These are phyloP conservation scores for Dermatophagoides farinae DNA, from an alignment of 1,140 invertebrate genomes.

Conservation along the genomic window DNA sequence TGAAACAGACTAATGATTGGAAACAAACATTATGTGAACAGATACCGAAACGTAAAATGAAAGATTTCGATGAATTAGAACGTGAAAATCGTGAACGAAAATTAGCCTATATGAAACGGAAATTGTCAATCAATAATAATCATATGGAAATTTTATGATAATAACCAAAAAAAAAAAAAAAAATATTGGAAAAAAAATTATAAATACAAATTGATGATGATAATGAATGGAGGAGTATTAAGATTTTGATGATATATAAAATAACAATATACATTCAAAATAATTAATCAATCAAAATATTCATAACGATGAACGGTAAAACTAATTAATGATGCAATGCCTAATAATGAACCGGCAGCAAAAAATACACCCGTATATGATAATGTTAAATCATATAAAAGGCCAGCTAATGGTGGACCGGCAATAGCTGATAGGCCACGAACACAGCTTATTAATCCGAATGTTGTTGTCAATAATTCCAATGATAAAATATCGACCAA, in stretches of 20 bases:
- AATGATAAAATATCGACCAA: conserved; percentile 86
- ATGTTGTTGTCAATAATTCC: conserved; percentile 54
- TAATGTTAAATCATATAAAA: conserved; percentile 57
- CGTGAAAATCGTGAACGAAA: not conserved
- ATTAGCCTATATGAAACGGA: not conserved
- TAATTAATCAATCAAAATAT: not conserved
- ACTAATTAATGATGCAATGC: conserved; percentile 40
- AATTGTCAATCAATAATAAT: conserved; percentile 1
- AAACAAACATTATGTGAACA: conserved; percentile 35
- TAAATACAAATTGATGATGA: not conserved
- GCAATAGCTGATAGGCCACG: conserved; percentile 74
- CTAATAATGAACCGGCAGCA: conserved; percentile 69
- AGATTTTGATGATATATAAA: not conserved
- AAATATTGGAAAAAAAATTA: not conserved
- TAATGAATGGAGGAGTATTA: not conserved
- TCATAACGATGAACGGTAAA: conserved; percentile 1
- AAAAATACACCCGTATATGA: conserved; percentile 73
- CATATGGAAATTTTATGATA: not conserved
- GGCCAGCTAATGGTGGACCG: conserved; percentile 36
- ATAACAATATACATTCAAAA: not conserved
- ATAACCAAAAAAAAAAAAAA: not conserved
- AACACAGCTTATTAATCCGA: conserved; percentile 81
- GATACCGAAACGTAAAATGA: conserved; percentile 46
- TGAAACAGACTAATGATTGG: conserved; percentile 44
- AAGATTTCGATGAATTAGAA: not conserved